phyloP scores from a whole-genome alignment of 2,797 vertebrate species.

The Coilia nasus region DNA sequence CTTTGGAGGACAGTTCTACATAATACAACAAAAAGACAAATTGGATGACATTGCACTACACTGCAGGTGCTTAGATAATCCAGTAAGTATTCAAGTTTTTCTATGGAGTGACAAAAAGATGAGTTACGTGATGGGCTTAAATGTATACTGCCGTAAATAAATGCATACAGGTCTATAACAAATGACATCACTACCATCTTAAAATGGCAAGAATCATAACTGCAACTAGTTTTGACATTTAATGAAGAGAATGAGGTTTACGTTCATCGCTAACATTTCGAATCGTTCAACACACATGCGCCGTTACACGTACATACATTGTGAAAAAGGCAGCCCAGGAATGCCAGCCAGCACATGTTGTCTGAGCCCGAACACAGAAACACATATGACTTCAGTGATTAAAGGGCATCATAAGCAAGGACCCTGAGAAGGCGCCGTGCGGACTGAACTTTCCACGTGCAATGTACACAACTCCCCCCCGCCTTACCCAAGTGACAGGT shows the following conservation, averaged over 20 bases:
- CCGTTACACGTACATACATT: background rate
- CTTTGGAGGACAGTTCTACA: background rate
- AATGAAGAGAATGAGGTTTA: background rate
- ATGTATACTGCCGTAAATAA: background rate
- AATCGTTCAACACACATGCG: background rate
- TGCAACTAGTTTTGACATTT: background rate
- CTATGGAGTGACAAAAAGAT: background rate
- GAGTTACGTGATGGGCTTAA: background rate
- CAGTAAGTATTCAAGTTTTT: background rate
- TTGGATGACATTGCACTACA: background rate
- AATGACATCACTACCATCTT: background rate
- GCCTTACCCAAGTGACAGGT: background rate
- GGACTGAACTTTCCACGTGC: background rate
- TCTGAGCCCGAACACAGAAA: background rate
- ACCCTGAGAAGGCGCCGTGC: conserved; percentile 18
- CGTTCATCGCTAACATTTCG: background rate
- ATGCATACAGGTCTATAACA: too few relatives aligned
- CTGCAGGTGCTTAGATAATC: background rate
- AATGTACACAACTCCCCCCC: conserved; percentile 1
- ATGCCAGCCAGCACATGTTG: too few relatives aligned
- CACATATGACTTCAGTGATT: background rate
- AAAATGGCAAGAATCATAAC: background rate
- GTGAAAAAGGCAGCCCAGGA: too few relatives aligned
- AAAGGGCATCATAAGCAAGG: background rate
- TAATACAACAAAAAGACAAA: background rate